A percentile compares a stretch with the other conserved stretches of the same genome.
Conservation (phyloP, 2,797 vertebrate genomes). For the Clamator glandarius region DNA sequence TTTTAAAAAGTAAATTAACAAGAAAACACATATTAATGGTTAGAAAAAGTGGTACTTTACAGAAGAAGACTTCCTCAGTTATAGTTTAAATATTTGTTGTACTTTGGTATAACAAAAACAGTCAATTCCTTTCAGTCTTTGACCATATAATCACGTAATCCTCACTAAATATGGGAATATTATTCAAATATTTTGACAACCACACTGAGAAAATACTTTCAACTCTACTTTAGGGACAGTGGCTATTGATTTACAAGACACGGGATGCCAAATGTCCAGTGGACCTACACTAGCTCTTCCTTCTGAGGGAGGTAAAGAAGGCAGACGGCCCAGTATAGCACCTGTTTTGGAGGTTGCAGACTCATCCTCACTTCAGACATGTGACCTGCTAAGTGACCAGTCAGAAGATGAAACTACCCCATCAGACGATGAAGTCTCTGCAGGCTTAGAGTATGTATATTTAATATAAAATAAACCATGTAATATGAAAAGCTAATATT, state of each 20-base stretch:
- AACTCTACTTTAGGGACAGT: conserved; percentile 74
- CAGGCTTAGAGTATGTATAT: conserved; percentile 78
- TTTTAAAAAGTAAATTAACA: neutral
- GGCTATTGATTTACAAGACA: conserved; percentile 83
- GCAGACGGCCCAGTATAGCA: conserved; percentile 85
- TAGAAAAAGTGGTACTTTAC: neutral
- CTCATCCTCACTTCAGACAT: conserved; percentile 84
- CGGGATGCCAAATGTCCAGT: conserved; percentile 72
- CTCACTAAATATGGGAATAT: rapidly evolving
- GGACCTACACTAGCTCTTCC: conserved; percentile 79
- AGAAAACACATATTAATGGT: neutral
- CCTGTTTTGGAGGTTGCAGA: conserved; percentile 90
- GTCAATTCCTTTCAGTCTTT: neutral
- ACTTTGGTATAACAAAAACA: neutral
- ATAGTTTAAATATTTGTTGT: neutral
- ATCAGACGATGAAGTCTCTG: conserved; percentile 81
- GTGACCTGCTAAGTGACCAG: conserved; percentile 88
- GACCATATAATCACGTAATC: neutral
- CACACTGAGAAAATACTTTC: neutral
- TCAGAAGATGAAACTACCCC: conserved; percentile 87
- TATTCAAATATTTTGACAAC: neutral
- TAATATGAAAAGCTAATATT: neutral
- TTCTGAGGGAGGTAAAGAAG: conserved; percentile 77
- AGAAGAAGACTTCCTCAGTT: neutral
- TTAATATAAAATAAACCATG: neutral